Base-by-base conservation (phyloP, 2,113 vertebrate species). In the Theropithecus gelada region DNA sequence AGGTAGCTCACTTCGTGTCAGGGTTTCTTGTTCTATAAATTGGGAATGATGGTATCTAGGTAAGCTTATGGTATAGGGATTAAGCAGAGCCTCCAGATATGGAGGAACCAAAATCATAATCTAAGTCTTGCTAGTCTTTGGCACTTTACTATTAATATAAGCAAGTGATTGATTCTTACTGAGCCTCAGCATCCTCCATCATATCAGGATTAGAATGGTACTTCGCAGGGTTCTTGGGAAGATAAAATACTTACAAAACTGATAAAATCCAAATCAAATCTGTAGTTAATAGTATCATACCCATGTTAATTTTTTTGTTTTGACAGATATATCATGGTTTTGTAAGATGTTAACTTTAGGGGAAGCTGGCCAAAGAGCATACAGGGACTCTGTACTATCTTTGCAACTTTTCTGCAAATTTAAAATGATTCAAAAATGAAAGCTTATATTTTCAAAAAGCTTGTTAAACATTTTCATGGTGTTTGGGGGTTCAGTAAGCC, bases 281-380 rank as follows among this genome's bases (percentile, higher is more conserved):
- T 87, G 16, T 64, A 18, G 3, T 75, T 66, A 64, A 23, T n/a
- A 10, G 40, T 59, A 1, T 22, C 5, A 64, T 40, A 12, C 55
- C 14, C 73, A 7, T 35, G 25, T 90, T 75, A 35, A 70, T 91
- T 79, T 73, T 48, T 94, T 88, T 50, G 59, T 81, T 96, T 93
- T 68, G 27, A 70, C 30, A 85, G 59, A 73, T 7, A 32, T 45
- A 16, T 80, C 23, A 2, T 6, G 43, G 13, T 84, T 43, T 27
- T 35, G 8, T 80, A 50, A 90, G 72, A 88, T 43, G 90, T 52
- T 83, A 43, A 43, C 38, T 1, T 84, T 40, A 9, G n/a, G 16
- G 20, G 38, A 90, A 75, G 86, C 43, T 66, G 68, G 17, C 25
- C 50, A 43, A 90, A 87, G 11, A 35, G 35, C 23, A 22, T 66